Evolutionary conservation across 2,888 invertebrate genomes (phyloP).

Genomic region (Drosophila subquinaria): DNA sequence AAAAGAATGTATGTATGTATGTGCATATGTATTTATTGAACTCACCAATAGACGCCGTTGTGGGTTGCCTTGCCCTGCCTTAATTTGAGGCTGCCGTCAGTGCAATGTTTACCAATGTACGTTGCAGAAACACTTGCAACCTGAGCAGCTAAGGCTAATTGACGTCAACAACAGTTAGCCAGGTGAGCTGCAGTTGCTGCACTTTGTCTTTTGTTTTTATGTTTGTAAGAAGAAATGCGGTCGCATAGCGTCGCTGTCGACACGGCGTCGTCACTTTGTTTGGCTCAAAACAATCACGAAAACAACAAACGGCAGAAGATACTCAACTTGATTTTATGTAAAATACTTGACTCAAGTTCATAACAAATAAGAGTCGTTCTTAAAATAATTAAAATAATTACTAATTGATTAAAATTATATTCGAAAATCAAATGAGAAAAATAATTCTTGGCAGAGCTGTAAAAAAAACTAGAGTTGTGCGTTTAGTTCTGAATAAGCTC

Average conservation of each 20-base stretch:
- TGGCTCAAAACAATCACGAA: constrained; percentile 23
- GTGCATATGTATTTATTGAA: constrained; percentile 17
- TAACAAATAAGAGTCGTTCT: constrained; percentile 17
- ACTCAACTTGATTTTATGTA: not conserved
- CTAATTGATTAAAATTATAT: constrained; percentile 29
- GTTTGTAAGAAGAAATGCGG: constrained; percentile 46
- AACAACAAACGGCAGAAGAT: constrained; percentile 6
- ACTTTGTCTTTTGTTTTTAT: constrained; percentile 47
- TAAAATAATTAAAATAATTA: constrained; percentile 33
- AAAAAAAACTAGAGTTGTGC: too few relatives aligned
- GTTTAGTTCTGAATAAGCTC: too few relatives aligned
- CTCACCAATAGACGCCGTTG: constrained; percentile 48
- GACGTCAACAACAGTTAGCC: constrained; percentile 31
- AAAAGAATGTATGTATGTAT: constrained; percentile 3
- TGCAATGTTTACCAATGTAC: constrained; percentile 54
- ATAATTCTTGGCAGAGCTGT: constrained; percentile 23
- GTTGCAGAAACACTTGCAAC: constrained; percentile 19
- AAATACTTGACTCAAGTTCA: not conserved
- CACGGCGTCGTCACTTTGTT: constrained; percentile 62
- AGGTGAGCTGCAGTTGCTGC: constrained; percentile 23
- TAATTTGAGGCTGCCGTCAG: constrained; percentile 30
- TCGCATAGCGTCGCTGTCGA: constrained; percentile 64
- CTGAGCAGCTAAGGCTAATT: constrained; percentile 20
- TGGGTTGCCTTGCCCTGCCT: constrained; percentile 27
- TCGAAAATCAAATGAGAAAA: constrained; percentile 48